Percentiles rank a stretch among this genome's conserved stretches.
These are phyloP conservation scores for Sardina pilchardus DNA, from an alignment of 2,113 vertebrate species.

Conservation along the genomic window DNA sequence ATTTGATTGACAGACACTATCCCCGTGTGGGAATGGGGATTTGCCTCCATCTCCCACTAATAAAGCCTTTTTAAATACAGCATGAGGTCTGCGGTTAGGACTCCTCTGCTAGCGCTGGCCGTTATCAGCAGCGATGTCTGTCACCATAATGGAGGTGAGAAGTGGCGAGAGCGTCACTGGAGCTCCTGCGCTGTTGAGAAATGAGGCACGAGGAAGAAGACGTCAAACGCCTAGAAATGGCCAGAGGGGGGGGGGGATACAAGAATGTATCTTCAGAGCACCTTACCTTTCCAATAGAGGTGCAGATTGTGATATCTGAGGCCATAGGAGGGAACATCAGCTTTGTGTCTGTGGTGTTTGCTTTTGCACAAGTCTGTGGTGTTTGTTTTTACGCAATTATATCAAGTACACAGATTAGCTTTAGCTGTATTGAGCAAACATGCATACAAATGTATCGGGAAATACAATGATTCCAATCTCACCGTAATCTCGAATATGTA, in stretches of 20 bases:
- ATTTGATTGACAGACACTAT: neutral
- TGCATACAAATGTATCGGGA: too few species aligned
- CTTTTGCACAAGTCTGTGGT: neutral
- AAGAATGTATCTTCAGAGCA: neutral
- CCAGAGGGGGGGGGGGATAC: too few species aligned
- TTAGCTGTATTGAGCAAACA: too few species aligned
- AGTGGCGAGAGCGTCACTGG: neutral
- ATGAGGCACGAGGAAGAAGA: neutral
- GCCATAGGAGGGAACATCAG: neutral
- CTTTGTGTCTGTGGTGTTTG: neutral
- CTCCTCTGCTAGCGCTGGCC: neutral
- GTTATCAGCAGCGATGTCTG: neutral
- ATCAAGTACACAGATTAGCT: too few species aligned
- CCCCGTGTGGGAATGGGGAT: neutral
- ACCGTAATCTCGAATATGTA: too few species aligned
- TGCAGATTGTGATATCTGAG: neutral
- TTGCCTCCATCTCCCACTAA: neutral
- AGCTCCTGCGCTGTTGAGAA: neutral
- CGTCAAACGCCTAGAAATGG: too few species aligned
- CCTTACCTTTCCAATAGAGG: neutral
- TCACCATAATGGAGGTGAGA: neutral
- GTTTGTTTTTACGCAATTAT: too few species aligned
- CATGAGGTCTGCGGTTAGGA: neutral
- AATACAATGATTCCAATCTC: too few species aligned
- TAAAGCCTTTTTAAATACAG: slow-evolving; percentile 10